Percentiles rank a stretch among this genome's conserved stretches.
Evolutionary conservation across 2,888 invertebrate genomes (phyloP).

Genomic region (Shargacucullia verbasci): DNA sequence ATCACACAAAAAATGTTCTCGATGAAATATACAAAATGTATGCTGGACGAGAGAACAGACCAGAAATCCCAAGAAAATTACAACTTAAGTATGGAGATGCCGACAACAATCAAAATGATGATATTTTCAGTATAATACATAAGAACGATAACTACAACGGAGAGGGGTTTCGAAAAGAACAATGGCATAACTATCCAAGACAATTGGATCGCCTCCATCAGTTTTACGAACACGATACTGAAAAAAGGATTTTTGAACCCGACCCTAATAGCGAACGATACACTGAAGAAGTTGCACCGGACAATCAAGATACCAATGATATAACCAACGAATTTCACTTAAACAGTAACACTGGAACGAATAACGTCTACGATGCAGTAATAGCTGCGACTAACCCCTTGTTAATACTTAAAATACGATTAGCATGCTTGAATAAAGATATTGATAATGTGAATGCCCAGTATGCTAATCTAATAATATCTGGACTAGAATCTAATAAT

Average conservation of each 20-base stretch:
- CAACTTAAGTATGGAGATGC: slow-evolving; percentile 53
- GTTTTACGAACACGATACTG: slow-evolving; percentile 58
- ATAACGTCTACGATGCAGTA: slow-evolving; percentile 65
- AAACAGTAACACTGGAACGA: slow-evolving; percentile 61
- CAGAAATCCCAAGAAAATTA: slow-evolving; percentile 46
- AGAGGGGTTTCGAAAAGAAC: slow-evolving; percentile 79
- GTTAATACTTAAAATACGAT: slow-evolving; percentile 77
- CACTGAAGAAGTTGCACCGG: slow-evolving; percentile 53
- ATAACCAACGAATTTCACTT: slow-evolving; percentile 67
- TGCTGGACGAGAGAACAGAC: slow-evolving; percentile 47
- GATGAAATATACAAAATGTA: slow-evolving; percentile 71
- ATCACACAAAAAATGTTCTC: slow-evolving; percentile 67
- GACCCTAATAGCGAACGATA: slow-evolving; percentile 59
- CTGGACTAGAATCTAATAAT: slow-evolving; percentile 56
- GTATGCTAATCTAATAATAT: slow-evolving; percentile 51
- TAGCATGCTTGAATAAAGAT: slow-evolving; percentile 72
- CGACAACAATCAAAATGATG: slow-evolving; percentile 64
- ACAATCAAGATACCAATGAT: slow-evolving; percentile 51
- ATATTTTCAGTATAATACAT: slow-evolving; percentile 62
- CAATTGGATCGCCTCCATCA: slow-evolving; percentile 80
- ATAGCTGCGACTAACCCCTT: slow-evolving; percentile 73
- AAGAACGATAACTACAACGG: slow-evolving; percentile 71
- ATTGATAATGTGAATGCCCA: slow-evolving; percentile 59
- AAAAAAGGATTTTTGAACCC: slow-evolving; percentile 66
- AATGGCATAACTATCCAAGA: slow-evolving; percentile 83